Base-by-base conservation (phyloP, 2,113 vertebrate species). In the Hoplias malabaricus region DNA sequence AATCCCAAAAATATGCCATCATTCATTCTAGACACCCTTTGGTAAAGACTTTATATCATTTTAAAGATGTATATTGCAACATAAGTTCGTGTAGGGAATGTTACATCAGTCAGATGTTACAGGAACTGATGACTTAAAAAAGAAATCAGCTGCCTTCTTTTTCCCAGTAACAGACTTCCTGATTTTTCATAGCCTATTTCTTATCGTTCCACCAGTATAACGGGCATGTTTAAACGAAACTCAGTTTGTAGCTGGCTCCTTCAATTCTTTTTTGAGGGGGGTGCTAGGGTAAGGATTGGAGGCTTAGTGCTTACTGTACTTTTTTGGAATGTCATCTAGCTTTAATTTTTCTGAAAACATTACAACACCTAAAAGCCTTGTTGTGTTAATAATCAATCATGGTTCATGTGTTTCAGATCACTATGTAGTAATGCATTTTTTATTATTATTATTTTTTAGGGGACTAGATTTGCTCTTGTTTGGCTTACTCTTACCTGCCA, bases 1-100 rank as follows among this genome's bases (percentile, higher is more conserved):
- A 14, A 23, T 65, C 46, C 79, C 33, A 68, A 84, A 68, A 86
- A 83, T 74, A 46, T 80, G 82, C 78, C 50, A 29, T 11, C 80
- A 40, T 27, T 50, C 50, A 77, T 75, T 2, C 4, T 42, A 59
- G 71, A 69, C 65, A 34, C 8, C n/a, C n/a, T n/a, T n/a, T n/a
- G n/a, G n/a, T n/a, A n/a, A n/a, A n/a, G n/a, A n/a, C n/a, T n/a
- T n/a, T n/a, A n/a, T n/a, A 21, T 38, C 63, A 72, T 80, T 82
- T 75, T 70, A 77, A 82, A 3, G 3, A 21, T n/a, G n/a, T n/a
- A n/a, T n/a, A n/a, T n/a, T n/a, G n/a, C n/a, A n/a, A n/a, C n/a
- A n/a, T n/a, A n/a, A n/a, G n/a, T n/a, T n/a, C n/a, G n/a, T 48
- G 43, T 48, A n/a, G 43, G 16, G n/a, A 14, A 4, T 19, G 16